Evolutionary conservation across 2,888 invertebrate species (phyloP).

Genomic region (Pristionchus arcanus): DNA sequence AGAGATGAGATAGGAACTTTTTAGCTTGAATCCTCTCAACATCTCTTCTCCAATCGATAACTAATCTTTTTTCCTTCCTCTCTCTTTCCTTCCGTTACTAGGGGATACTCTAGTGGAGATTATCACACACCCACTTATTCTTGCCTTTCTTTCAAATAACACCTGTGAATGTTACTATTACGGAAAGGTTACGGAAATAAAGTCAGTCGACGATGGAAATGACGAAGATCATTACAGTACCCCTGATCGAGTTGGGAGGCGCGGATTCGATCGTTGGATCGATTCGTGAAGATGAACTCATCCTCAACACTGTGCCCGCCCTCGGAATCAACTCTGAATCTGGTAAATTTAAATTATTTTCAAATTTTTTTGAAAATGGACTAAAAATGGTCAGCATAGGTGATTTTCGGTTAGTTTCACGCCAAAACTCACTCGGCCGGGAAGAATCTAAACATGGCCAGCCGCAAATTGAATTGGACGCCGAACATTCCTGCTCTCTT

Average conservation of each 20-base stretch:
- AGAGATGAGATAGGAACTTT: background rate
- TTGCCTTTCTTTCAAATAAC: background rate
- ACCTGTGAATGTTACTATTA: slow-evolving; percentile 16
- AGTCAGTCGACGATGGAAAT: background rate
- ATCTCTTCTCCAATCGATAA: slow-evolving; percentile 17
- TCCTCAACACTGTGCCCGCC: slow-evolving; percentile 75
- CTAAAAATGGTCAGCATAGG: background rate
- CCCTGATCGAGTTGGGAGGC: slow-evolving; percentile 76
- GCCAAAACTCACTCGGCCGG: background rate
- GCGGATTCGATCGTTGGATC: slow-evolving; percentile 74
- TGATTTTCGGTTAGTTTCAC: background rate
- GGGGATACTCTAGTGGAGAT: background rate
- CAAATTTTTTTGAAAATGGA: background rate
- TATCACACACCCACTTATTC: slow-evolving; percentile 14
- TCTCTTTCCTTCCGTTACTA: slow-evolving; percentile 5
- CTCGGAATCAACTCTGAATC: slow-evolving; percentile 74
- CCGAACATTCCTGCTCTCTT: slow-evolving; percentile 30
- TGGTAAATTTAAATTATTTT: slow-evolving; percentile 62
- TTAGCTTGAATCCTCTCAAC: background rate
- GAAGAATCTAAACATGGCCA: background rate
- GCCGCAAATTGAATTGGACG: slow-evolving; percentile 27
- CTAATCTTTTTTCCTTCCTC: slow-evolving; percentile 22
- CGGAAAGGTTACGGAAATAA: background rate
- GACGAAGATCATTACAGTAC: slow-evolving; percentile 63
- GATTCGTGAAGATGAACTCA: slow-evolving; percentile 75